Conservation (phyloP, 2,888 invertebrate genomes). For the Eulithis testata region DNA sequence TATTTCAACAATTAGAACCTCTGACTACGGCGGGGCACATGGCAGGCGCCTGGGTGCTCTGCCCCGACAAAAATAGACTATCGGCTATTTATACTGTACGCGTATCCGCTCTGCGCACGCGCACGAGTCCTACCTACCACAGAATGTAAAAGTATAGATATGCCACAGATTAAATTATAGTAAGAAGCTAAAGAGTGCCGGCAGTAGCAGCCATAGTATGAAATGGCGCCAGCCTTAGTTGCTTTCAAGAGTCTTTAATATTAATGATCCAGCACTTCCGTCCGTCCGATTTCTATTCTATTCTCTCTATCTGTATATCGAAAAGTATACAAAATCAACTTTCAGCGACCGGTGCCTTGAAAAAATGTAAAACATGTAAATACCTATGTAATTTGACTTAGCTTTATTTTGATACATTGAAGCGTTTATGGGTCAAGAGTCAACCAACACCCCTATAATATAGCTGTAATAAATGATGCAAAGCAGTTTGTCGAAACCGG, state of each 20-base stretch:
- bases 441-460: constrained; percentile 15
- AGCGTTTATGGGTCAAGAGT: constrained; percentile 22
- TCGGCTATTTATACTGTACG: constrained; percentile 75
- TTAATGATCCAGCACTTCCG: constrained; percentile 37
- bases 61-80: constrained; percentile 76
- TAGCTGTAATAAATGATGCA: constrained; percentile 33
- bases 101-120: constrained; percentile 80
- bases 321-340: not conserved
- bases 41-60: constrained; percentile 74
- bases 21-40: constrained; percentile 75
- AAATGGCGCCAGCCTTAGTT: constrained; percentile 56
- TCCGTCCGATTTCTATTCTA: constrained; percentile 9
- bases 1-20: constrained; percentile 66
- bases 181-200: constrained; percentile 35
- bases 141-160: constrained; percentile 21
- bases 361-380: too few species aligned
- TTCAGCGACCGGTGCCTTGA: too few species aligned
- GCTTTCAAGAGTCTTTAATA: constrained; percentile 36
- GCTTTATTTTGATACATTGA: too few species aligned
- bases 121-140: constrained; percentile 45
- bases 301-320: constrained; percentile 6
- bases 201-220: constrained; percentile 52
- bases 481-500: constrained; percentile 62
- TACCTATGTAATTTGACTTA: too few species aligned
- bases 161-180: constrained; percentile 26